Percentiles rank a stretch among this genome's conserved stretches.
Conservation (phyloP, 92 coral and sea anemone species). For the Porites cylindrica region DNA sequence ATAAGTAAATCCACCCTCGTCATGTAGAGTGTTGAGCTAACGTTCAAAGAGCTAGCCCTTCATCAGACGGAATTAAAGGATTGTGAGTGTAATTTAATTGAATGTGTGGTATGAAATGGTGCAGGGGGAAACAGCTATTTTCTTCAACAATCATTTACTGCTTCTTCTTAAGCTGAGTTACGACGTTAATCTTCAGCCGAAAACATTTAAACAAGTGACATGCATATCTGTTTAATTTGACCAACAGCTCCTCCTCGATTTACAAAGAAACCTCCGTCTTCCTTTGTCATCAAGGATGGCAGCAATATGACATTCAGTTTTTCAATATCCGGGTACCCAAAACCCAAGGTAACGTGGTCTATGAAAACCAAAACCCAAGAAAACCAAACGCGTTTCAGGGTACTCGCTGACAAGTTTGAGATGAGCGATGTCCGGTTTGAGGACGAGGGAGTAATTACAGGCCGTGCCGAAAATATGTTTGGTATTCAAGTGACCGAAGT, state of each 20-base stretch:
- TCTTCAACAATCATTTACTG: not conserved
- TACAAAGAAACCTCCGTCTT: constrained; percentile 21
- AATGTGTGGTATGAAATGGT: too few relatives aligned
- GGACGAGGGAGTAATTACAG: constrained; percentile 36
- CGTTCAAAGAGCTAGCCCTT: too few relatives aligned
- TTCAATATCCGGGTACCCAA: constrained; percentile 43
- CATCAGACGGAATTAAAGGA: too few relatives aligned
- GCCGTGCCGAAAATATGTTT: constrained; percentile 43
- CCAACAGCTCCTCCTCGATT: constrained; percentile 46
- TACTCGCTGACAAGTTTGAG: constrained; percentile 35
- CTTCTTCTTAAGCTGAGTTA: not conserved
- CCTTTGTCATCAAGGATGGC: constrained; percentile 28
- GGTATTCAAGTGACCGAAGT: constrained; percentile 25
- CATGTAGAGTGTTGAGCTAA: too few relatives aligned
- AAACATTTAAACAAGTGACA: too few relatives aligned
- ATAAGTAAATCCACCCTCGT: too few relatives aligned
- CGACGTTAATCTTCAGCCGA: too few relatives aligned
- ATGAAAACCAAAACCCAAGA: not conserved
- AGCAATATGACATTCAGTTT: constrained; percentile 25
- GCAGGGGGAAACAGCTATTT: too few relatives aligned
- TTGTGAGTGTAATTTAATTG: not conserved
- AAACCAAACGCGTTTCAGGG: constrained; percentile 3
- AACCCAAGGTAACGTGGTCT: constrained; percentile 56
- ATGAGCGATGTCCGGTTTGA: constrained; percentile 31
- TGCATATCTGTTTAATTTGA: not conserved